Evolutionary conservation across 2,888 invertebrate species (phyloP).

Genomic region (Heliconius sara): DNA sequence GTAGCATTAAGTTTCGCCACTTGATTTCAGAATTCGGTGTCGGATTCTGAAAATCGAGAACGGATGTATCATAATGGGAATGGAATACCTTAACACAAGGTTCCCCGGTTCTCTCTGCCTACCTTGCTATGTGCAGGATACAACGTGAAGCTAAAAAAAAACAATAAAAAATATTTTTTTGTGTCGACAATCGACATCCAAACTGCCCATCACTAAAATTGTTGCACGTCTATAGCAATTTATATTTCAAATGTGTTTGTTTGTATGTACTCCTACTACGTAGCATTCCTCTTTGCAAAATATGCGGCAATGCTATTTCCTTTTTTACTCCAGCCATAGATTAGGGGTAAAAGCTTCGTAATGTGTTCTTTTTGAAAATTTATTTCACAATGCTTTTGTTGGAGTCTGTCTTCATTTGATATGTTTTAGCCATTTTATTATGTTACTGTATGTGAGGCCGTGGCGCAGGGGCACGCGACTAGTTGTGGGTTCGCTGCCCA

Average conservation of each 20-base stretch:
- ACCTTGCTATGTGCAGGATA: too few relatives aligned
- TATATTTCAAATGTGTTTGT: conserved; percentile 59
- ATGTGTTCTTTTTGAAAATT: conserved; percentile 45
- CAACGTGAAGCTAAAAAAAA: neutral
- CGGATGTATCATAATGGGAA: too few relatives aligned
- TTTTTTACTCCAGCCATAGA: conserved; percentile 57
- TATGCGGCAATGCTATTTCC: conserved; percentile 47
- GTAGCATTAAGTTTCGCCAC: too few relatives aligned
- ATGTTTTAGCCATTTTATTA: conserved; percentile 6
- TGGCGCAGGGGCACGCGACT: too few relatives aligned
- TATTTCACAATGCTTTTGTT: conserved; percentile 10
- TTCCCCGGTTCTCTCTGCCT: too few relatives aligned
- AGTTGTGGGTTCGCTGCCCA: too few relatives aligned
- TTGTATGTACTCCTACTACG: conserved; percentile 48
- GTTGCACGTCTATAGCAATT: conserved; percentile 57
- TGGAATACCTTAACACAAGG: too few relatives aligned
- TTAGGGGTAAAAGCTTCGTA: conserved; percentile 60
- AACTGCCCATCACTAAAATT: conserved; percentile 36
- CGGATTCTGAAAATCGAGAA: too few relatives aligned
- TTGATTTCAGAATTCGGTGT: too few relatives aligned
- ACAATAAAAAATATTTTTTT: neutral
- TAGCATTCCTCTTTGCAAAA: conserved; percentile 44
- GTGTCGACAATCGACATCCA: conserved; percentile 33
- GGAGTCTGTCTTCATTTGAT: conserved; percentile 21
- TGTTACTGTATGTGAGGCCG: neutral